Evolutionary conservation across 2,113 vertebrate genomes (phyloP), one percentile per base, ranked within the genome.

Genomic region (Chinchilla lanigera): DNA sequence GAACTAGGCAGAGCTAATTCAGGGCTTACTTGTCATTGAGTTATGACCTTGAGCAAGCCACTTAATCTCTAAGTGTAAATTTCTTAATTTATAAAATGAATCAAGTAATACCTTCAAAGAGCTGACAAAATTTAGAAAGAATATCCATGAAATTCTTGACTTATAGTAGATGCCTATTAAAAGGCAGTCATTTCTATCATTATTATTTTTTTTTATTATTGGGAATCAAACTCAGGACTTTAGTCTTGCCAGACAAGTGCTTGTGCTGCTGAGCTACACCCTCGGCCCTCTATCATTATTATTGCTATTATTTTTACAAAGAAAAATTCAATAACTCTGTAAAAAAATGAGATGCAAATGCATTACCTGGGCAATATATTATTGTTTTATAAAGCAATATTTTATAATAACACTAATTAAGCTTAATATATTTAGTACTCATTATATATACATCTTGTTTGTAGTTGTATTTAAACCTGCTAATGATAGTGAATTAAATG

Each of bases 1-100:
- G 63, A 96, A 86, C 5, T 5, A 85, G 58, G 38, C 17, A 91
- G 19, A 93, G 20, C 20, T 61, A 77, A 92, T 86, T 92, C 33
- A 50, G 7, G 84, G 20, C 30, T 92, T 87, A 33, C 13, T 81
- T 95, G 54, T 22, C 61, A 84, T 90, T 83, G 69, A 56, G 2
- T 13, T 71, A 77, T 89, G 89, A 58, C 28, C 38, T 95, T 81
- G 22, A 88, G 38, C 63, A 92, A 95, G 54, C 78, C 26, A 85
- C 19, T 92, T 97, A 95, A 94, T 17, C 47, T 93, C 26, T 90
- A 6, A 86, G 22, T 93, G 84, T 56, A 65, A 54, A 50, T 90
- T 88, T 82, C 13, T 56, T 63, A 84, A 52, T 89, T 90, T 92
- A 84, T 60, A 86, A 86, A 80, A 78, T 47, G 56, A 11, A 69